phyloP scores from a whole-genome alignment of 2,113 vertebrate genomes.

The Calidris pugnax region DNA sequence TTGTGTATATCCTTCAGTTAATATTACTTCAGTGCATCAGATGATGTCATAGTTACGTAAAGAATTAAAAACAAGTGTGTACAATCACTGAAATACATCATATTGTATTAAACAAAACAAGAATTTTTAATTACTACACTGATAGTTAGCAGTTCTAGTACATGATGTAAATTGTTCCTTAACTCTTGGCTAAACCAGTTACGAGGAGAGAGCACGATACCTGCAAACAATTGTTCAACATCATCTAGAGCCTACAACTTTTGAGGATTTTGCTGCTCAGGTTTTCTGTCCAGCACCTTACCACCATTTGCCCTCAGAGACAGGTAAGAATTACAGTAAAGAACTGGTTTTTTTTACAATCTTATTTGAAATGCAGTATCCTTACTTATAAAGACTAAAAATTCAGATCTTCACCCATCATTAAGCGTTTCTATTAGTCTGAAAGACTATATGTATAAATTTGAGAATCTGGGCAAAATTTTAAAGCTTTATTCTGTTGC shows the following conservation, averaged over 20 bases:
- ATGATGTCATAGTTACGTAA: not conserved
- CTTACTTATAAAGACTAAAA: constrained; percentile 66
- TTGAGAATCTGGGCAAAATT: not conserved
- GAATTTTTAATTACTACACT: not conserved
- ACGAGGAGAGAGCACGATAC: constrained; percentile 94
- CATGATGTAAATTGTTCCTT: constrained; percentile 76
- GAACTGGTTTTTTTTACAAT: not conserved
- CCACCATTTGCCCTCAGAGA: constrained; percentile 87
- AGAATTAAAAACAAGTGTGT: not conserved
- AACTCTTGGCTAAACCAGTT: constrained; percentile 84
- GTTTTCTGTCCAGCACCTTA: constrained; percentile 96
- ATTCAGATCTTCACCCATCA: not conserved
- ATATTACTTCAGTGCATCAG: not conserved
- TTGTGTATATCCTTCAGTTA: not conserved
- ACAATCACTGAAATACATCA: not conserved
- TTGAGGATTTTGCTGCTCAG: constrained; percentile 96
- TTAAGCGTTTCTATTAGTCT: not conserved
- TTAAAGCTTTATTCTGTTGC: not conserved
- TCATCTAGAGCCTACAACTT: constrained; percentile 93
- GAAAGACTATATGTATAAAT: not conserved
- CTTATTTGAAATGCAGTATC: constrained; percentile 78
- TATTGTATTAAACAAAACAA: not conserved
- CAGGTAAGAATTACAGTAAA: constrained; percentile 78
- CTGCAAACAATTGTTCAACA: constrained; percentile 95
- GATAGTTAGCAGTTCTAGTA: not conserved